A percentile compares a stretch with the other conserved stretches of the same genome.
Conservation (phyloP, 2,113 vertebrate species). For the Halcyon senegalensis region DNA sequence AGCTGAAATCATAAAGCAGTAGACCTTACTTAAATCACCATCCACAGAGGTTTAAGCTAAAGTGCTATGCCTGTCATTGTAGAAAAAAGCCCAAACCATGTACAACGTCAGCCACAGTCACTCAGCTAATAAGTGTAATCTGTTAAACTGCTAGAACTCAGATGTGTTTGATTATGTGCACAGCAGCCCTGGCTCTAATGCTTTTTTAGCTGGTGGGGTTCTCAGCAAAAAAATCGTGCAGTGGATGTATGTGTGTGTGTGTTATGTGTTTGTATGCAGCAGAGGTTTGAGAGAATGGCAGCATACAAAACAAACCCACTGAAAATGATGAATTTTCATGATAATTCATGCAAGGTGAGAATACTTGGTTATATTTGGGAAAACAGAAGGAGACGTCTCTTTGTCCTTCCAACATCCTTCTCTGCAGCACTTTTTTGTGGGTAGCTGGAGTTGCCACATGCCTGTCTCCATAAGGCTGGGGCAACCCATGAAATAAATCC, state of each 20-base stretch:
- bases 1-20: conserved; percentile 20
- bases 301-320: neutral
- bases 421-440: neutral
- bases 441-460: neutral
- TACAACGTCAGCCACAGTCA: conserved; percentile 4
- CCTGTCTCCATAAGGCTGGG: neutral
- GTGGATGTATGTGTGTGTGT: rapidly evolving
- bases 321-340: neutral
- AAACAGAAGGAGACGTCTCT: neutral
- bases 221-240: neutral
- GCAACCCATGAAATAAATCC: neutral
- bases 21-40: conserved; percentile 32
- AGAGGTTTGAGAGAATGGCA: neutral
- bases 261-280: neutral
- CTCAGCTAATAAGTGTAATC: conserved; percentile 54
- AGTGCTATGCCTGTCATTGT: conserved; percentile 17
- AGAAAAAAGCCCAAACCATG: neutral
- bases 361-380: neutral
- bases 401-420: neutral
- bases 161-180: neutral
- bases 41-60: conserved; percentile 18
- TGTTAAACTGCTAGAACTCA: neutral
- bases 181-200: neutral
- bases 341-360: neutral
- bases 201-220: neutral